These are phyloP conservation scores for Oscheius sp. DNA, from an alignment of 2,888 invertebrate genomes.

Conservation along the genomic window DNA sequence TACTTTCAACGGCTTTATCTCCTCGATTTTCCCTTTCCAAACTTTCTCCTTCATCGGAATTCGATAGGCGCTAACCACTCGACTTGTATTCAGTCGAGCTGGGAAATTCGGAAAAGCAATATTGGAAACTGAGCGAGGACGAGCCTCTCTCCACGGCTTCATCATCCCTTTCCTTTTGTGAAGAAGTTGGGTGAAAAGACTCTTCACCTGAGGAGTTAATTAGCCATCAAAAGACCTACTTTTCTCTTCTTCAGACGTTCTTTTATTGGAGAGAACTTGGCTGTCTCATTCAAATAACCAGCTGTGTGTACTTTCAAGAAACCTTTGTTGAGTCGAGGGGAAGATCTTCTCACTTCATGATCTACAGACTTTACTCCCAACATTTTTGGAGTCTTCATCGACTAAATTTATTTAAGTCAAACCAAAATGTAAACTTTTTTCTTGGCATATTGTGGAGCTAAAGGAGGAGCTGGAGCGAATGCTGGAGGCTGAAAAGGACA, in stretches of 20 bases:
- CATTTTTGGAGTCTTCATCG: background rate
- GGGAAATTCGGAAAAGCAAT: background rate
- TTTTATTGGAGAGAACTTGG: background rate
- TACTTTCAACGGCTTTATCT: background rate
- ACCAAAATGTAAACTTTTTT: slow-evolving; percentile 1
- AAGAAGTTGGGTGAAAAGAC: background rate
- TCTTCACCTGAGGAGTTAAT: background rate
- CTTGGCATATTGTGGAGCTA: background rate
- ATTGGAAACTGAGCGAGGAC: background rate
- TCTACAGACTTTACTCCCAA: background rate
- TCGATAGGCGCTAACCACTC: background rate
- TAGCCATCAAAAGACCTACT: background rate
- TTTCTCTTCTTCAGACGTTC: background rate
- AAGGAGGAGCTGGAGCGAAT: background rate
- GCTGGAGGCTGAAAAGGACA: background rate
- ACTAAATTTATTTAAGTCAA: background rate
- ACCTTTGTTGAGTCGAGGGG: too few relatives aligned
- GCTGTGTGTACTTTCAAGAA: background rate
- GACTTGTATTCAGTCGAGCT: background rate
- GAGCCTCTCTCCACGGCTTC: slow-evolving; percentile 18
- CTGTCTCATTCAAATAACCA: background rate
- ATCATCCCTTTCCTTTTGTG: slow-evolving; percentile 4
- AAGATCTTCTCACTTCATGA: too few relatives aligned
- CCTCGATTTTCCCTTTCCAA: background rate
- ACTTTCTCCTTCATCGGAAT: background rate